phyloP scores from a whole-genome alignment of 2,797 vertebrate genomes.

The Chaetodon trifasciatus region DNA sequence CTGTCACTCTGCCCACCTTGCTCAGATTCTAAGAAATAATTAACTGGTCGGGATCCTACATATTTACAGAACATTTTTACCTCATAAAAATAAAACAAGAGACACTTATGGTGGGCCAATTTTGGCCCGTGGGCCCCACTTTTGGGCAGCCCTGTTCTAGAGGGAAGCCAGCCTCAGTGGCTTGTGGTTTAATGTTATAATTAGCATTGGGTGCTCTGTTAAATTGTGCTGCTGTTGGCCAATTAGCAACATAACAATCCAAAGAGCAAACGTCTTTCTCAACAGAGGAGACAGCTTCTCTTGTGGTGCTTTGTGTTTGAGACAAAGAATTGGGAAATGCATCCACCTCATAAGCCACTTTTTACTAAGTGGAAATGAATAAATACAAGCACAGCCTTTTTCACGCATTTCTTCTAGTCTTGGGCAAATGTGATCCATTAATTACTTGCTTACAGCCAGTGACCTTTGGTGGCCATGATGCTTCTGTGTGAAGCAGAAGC shows the following conservation, averaged over 20 bases:
- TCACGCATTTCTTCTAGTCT: neutral
- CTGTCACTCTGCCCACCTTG: too few species aligned
- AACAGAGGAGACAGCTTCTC: conserved; percentile 14
- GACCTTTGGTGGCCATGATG: neutral
- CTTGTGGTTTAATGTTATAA: conserved; percentile 37
- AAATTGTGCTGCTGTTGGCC: conserved; percentile 29
- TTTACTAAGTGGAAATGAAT: conserved; percentile 17
- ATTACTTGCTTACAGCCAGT: neutral
- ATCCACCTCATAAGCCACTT: conserved; percentile 40
- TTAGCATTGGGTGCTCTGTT: conserved; percentile 41
- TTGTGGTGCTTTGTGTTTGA: conserved; percentile 29
- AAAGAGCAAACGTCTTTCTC: conserved; percentile 43
- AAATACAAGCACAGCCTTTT: conserved; percentile 5
- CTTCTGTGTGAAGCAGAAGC: neutral
- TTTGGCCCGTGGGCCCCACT: too few species aligned
- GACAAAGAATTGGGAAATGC: conserved; percentile 37
- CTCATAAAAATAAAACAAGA: too few species aligned
- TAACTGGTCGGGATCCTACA: too few species aligned
- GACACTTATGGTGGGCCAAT: too few species aligned
- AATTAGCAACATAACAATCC: conserved; percentile 63
- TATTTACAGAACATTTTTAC: too few species aligned
- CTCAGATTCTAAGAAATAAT: too few species aligned
- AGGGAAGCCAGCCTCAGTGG: neutral
- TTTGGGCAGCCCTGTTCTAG: neutral
- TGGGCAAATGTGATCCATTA: neutral